Conservation (phyloP, 2,797 vertebrate species). For the Monodelphis domestica region DNA sequence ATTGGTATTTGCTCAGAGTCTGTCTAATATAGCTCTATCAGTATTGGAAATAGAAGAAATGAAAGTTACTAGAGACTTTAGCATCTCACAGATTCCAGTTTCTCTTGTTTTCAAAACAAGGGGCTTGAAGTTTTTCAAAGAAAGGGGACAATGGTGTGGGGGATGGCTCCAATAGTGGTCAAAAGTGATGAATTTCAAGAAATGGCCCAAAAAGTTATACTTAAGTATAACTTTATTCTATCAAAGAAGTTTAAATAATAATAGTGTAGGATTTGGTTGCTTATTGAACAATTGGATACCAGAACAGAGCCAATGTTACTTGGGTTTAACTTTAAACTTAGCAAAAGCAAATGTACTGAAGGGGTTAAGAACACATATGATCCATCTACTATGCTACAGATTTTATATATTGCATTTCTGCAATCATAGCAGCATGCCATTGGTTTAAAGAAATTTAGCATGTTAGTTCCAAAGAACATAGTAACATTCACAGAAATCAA, state of each 20-base stretch:
- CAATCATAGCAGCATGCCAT: constrained; percentile 66
- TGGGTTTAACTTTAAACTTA: constrained; percentile 40
- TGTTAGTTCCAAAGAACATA: constrained; percentile 77
- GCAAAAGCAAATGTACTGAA: constrained; percentile 81
- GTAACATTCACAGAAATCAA: constrained; percentile 65
- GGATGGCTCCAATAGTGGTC: neutral
- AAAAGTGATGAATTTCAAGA: neutral
- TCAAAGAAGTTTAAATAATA: neutral
- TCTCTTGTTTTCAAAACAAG: neutral
- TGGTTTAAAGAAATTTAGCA: constrained; percentile 59
- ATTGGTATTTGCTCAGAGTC: too few species aligned
- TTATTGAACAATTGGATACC: constrained; percentile 45
- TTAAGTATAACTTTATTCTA: neutral
- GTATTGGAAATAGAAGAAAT: neutral
- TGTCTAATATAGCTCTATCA: neutral
- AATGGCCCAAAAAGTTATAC: neutral
- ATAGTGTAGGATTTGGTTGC: constrained; percentile 5
- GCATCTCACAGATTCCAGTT: neutral
- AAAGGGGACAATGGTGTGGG: neutral
- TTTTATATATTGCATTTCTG: constrained; percentile 47
- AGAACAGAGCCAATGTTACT: constrained; percentile 39
- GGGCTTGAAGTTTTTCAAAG: neutral
- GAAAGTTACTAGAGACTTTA: constrained; percentile 23
- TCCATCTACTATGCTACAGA: constrained; percentile 27
- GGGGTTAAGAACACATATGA: constrained; percentile 52